A percentile compares a stretch with the other conserved stretches of the same genome.
These are phyloP conservation scores for Synergus japonicus DNA, from an alignment of 2,888 invertebrate genomes.

Conservation along the genomic window DNA sequence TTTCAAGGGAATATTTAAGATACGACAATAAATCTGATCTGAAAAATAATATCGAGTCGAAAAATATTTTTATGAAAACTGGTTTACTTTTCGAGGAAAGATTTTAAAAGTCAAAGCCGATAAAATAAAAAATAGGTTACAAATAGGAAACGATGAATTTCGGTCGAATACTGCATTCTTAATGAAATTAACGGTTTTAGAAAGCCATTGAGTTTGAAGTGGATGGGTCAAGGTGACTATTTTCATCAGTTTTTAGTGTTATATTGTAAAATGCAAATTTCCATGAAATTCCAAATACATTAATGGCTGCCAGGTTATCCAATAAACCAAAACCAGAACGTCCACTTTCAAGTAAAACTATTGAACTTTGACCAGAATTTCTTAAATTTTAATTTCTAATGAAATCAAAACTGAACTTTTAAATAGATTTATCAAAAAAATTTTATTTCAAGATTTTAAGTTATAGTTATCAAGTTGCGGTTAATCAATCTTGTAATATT, in stretches of 20 bases:
- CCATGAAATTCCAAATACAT: not conserved
- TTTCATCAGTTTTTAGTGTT: not conserved
- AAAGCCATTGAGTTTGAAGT: slow-evolving; percentile 62
- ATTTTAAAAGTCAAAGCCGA: not conserved
- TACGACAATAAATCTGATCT: no score
- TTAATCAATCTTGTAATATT: no score
- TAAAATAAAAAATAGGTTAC: not conserved
- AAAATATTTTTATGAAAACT: not conserved
- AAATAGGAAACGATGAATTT: slow-evolving; percentile 52
- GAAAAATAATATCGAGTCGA: not conserved
- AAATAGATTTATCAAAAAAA: no score
- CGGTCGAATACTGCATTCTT: slow-evolving; percentile 62
- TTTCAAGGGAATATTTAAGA: no score
- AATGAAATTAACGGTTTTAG: slow-evolving; percentile 73
- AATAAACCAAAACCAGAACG: not conserved
- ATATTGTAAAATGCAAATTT: slow-evolving; percentile 6
- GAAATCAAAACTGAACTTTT: no score
- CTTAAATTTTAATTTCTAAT: not conserved
- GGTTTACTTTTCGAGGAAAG: not conserved
- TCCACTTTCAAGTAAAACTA: not conserved
- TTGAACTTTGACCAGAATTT: not conserved
- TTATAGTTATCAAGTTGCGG: no score
- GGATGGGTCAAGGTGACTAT: slow-evolving; percentile 45
- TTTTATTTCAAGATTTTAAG: no score
- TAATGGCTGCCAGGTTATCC: not conserved